Evolutionary conservation across 2,113 vertebrate genomes (phyloP), one percentile per base, ranked within the genome.

Genomic region (Grallaria varia): DNA sequence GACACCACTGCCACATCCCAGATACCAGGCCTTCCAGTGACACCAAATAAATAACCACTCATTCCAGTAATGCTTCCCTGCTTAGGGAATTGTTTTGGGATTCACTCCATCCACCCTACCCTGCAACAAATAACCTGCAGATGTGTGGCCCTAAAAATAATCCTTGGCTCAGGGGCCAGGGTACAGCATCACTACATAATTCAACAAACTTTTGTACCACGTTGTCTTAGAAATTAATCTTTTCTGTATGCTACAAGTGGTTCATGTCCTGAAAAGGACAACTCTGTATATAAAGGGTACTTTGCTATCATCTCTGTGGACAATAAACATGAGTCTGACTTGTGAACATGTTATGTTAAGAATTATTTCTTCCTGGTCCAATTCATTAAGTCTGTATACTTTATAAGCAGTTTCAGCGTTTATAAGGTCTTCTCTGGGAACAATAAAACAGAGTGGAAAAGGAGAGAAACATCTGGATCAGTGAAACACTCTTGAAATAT

Each of bases 381-480:
- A 84, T 82, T 97, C 93, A 93, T 98, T 94, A 97, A 96, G 53
- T 84, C 93, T 88, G 37, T 86, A 40, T 89, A 91, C 85, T 96
- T 95, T 89, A 73, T 95, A 95, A 95, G 87, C 82, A 58, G 53
- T 81, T 66, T 76, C 50, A 83, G 52, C 27, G 53, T 94, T 97
- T 91, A 91, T 72, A 75, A 93, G 52, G 23, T 87, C 87, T 89
- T 96, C 87, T 86, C 59, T 90, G 89, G 87, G 89, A 97, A 86
- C 71, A 92, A 68, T 95, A 93, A 95, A 96, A 63, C 28, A 60
- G 85, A 87, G 45, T 39, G 35, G 13, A 11, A 85, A 96, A 84
- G 49, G 96, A 96, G 55, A 81, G 75, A 87, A 92, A 96, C 96
- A 95, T 97, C 96, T 98, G 95, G 92, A 80, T 96, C 96, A 82